phyloP scores from a whole-genome alignment of 1,140 invertebrate species.

The Hylyphantes graminicola region DNA sequence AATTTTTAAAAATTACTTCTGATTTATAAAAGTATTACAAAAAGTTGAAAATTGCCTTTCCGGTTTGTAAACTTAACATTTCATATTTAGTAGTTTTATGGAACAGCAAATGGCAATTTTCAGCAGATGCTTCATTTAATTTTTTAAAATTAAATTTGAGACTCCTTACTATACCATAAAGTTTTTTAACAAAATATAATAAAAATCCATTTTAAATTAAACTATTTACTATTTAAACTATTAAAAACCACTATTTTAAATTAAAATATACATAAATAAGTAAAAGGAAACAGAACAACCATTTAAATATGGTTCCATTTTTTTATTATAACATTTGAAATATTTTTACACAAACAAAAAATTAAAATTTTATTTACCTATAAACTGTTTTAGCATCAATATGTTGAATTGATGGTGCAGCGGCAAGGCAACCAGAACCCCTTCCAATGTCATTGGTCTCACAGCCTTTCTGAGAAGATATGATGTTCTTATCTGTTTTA shows the following conservation, averaged over 20 bases:
- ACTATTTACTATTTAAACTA: too few relatives aligned
- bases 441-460: conserved; percentile 71
- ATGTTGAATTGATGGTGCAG: conserved; percentile 79
- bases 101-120: too few relatives aligned
- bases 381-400: conserved; percentile 87
- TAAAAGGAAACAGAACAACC: neutral
- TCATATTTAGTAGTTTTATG: too few relatives aligned
- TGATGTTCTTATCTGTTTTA: conserved; percentile 78
- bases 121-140: too few relatives aligned
- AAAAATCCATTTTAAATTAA: too few relatives aligned
- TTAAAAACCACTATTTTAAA: neutral
- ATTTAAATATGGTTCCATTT: neutral
- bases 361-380: conserved; percentile 71
- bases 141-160: too few relatives aligned
- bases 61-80: too few relatives aligned
- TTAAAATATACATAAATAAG: neutral
- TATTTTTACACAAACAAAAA: neutral
- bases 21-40: too few relatives aligned
- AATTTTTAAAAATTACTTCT: neutral
- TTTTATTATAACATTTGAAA: too few relatives aligned
- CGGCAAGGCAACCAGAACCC: conserved; percentile 78
- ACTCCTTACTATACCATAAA: too few relatives aligned
- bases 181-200: too few relatives aligned
- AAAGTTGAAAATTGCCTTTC: too few relatives aligned
- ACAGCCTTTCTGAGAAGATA: conserved; percentile 70